Base-by-base conservation (phyloP, 2,888 invertebrate genomes). In the Galeruca laticollis region DNA sequence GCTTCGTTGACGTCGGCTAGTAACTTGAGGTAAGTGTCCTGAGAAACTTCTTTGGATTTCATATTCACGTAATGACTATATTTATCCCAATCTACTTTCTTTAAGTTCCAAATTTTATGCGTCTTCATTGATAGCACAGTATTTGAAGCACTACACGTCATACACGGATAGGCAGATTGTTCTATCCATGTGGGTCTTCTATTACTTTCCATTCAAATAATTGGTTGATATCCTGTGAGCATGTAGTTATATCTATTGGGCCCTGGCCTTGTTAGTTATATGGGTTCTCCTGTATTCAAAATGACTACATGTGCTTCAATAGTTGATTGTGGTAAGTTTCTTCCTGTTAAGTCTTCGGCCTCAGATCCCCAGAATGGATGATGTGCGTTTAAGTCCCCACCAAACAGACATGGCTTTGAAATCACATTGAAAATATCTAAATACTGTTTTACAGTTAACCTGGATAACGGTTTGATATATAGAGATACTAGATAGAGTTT, bases 271-370 rank as follows among this genome's bases (percentile, higher is more conserved):
- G 51, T 60, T n/a, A 60, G 15, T 15, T 9, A 18, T 33, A 54
- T 61, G 31, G n/a, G 52, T 20, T 11, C 11, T 13, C 69, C 63
- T 47, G 61, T 33, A 49, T 68, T 68, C 13, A 68, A 31, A 56
- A 57, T 15, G 21, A 59, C 52, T 33, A 69, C 33, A 56, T 69
- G 60, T 11, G 13, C 59, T 13, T 52, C n/a, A 54, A 52, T 26
- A 43, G 64, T 35, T 51, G 60, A 60, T 26, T 69, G 54, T 56
- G 65, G 59, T 20, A 77, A 37, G 82, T 49, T 54, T 11, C 13
- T 52, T 26, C 8, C 54, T 54, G 26, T 26, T 2, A n/a, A 4
- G 26, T 26, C 21, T 10, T n/a, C n/a, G n/a, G n/a, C n/a, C n/a
- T n/a, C n/a, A n/a, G n/a, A n/a, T n/a, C n/a, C n/a, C n/a, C n/a